A percentile compares a stretch with the other conserved stretches of the same genome.
Evolutionary conservation across 2,888 invertebrate species (phyloP).

Genomic region (Spisula subtruncata): DNA sequence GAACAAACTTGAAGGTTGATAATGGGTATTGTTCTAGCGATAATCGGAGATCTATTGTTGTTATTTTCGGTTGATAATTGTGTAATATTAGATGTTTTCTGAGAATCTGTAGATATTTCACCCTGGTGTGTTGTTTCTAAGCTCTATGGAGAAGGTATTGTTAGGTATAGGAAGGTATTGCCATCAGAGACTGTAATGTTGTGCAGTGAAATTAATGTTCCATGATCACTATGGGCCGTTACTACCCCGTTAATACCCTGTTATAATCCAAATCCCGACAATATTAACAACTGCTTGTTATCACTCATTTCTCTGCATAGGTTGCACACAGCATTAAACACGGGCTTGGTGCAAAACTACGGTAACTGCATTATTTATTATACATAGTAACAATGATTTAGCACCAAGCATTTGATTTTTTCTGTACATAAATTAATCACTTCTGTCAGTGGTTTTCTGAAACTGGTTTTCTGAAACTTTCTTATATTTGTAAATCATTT

Average conservation of each 20-base stretch:
- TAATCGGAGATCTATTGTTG: background rate
- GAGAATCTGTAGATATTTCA: background rate
- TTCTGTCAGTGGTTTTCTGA: background rate
- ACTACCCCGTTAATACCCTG: too few relatives aligned
- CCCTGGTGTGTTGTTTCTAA: background rate
- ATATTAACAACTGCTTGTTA: too few relatives aligned
- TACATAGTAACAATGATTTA: too few relatives aligned
- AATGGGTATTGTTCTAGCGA: conserved; percentile 39
- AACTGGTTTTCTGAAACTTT: background rate
- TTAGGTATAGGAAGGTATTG: too few relatives aligned
- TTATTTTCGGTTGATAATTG: conserved; percentile 36
- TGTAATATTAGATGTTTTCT: conserved; percentile 39
- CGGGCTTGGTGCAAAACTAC: too few relatives aligned
- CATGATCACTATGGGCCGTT: too few relatives aligned
- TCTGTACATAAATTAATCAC: background rate
- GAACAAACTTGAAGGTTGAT: conserved; percentile 27
- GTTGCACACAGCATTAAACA: background rate
- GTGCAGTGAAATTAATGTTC: too few relatives aligned
- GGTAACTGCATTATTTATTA: too few relatives aligned
- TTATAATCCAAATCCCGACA: too few relatives aligned
- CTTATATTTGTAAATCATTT: background rate
- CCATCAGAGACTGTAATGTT: background rate
- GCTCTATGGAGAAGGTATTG: too few relatives aligned
- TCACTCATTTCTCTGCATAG: background rate
- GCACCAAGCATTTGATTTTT: too few relatives aligned